phyloP scores from a whole-genome alignment of 1,140 invertebrate genomes.

The Thaumatotibia leucotreta region DNA sequence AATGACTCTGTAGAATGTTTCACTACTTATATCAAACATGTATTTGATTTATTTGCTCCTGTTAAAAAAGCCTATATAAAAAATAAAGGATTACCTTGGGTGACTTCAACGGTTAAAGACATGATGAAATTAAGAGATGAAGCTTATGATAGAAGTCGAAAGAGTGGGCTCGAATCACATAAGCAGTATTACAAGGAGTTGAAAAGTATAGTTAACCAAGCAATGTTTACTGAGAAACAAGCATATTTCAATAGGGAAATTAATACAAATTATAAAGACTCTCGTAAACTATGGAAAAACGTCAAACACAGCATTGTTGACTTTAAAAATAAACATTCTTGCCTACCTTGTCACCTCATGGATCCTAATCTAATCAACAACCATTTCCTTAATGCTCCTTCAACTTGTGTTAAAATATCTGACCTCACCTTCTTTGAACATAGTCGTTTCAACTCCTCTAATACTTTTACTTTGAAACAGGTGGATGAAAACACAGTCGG shows the following conservation, averaged over 20 bases:
- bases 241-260: background rate
- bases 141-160: background rate
- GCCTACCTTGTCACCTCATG: background rate
- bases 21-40: background rate
- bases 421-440: too few relatives aligned
- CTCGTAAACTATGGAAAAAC: background rate
- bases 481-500: too few relatives aligned
- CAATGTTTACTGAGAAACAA: background rate
- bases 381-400: background rate
- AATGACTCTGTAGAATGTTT: background rate
- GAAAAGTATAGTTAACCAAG: background rate
- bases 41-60: slow-evolving; percentile 3
- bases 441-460: too few relatives aligned
- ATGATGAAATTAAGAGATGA: background rate
- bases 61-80: background rate
- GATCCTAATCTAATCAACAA: background rate
- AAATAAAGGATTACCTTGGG: background rate
- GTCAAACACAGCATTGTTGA: background rate
- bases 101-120: background rate
- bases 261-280: background rate
- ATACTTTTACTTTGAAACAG: too few relatives aligned
- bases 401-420: too few relatives aligned
- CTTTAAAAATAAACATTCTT: background rate
- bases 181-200: background rate
- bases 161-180: background rate